These are phyloP conservation scores for Diorhabda carinulata DNA, from an alignment of 1,140 invertebrate species.

Conservation along the genomic window DNA sequence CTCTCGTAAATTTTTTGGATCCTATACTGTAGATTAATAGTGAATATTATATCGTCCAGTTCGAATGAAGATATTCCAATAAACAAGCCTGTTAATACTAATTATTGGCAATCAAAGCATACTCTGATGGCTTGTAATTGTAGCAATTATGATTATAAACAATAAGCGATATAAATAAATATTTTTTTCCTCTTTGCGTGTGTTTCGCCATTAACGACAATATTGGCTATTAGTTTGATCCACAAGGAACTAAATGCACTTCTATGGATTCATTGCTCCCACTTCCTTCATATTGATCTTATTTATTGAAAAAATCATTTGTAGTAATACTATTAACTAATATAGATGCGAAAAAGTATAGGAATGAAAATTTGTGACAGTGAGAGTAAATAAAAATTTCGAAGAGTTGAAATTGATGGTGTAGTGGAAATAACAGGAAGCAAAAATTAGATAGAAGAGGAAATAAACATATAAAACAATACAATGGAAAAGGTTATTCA, in stretches of 20 bases:
- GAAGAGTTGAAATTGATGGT: too few relatives aligned
- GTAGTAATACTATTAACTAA: too few relatives aligned
- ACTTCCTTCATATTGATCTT: neutral
- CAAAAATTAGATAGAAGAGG: too few relatives aligned
- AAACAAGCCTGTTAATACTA: slow-evolving; percentile 19
- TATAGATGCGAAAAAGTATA: too few relatives aligned
- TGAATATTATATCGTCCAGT: neutral
- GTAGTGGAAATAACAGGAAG: too few relatives aligned
- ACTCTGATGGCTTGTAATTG: slow-evolving; percentile 20
- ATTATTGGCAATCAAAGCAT: slow-evolving; percentile 20
- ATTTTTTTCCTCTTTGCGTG: neutral
- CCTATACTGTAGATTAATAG: too few relatives aligned
- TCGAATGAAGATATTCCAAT: slow-evolving; percentile 22
- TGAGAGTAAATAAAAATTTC: too few relatives aligned
- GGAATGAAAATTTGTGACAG: too few relatives aligned
- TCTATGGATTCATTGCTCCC: slow-evolving; percentile 21
- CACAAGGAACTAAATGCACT: slow-evolving; percentile 20
- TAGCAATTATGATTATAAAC: slow-evolving; percentile 18
- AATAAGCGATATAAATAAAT: slow-evolving; percentile 17
- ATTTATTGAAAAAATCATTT: too few relatives aligned
- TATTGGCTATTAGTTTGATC: slow-evolving; percentile 9
- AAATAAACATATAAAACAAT: too few relatives aligned
- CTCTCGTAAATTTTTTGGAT: too few relatives aligned
- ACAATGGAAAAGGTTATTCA: too few relatives aligned
- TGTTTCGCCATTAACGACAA: slow-evolving; percentile 7